Evolutionary conservation across 2,888 invertebrate genomes (phyloP).

Genomic region (Norana najaformis): DNA sequence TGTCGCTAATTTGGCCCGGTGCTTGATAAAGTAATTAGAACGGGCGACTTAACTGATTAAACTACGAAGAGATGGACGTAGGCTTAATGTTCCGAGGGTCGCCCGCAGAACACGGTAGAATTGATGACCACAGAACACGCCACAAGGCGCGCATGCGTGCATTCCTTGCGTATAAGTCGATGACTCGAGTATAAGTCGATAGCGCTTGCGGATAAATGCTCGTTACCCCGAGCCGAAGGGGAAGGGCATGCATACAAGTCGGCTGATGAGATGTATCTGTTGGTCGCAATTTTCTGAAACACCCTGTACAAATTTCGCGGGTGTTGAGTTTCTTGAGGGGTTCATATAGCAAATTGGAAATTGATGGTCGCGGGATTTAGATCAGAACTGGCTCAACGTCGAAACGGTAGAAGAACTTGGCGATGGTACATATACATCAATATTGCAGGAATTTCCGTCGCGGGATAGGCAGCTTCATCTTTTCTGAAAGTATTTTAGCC

Average conservation of each 20-base stretch:
- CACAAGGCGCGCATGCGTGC: not conserved
- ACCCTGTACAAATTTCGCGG: not conserved
- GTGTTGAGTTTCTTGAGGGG: not conserved
- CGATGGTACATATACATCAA: not conserved
- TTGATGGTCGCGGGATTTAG: not conserved
- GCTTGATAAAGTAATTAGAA: not conserved
- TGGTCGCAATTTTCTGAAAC: not conserved
- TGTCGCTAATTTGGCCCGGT: not conserved
- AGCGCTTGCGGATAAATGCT: too few relatives aligned
- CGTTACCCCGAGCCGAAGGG: too few relatives aligned
- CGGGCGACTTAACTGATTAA: not conserved
- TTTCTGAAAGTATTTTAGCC: too few relatives aligned
- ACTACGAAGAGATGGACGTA: not conserved
- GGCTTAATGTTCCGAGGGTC: not conserved
- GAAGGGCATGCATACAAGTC: too few relatives aligned
- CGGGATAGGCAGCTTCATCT: too few relatives aligned
- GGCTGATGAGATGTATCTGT: too few relatives aligned
- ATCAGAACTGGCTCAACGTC: not conserved
- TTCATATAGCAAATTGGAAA: constrained; percentile 5
- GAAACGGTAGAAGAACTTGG: not conserved
- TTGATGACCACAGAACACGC: not conserved
- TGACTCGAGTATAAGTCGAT: too few relatives aligned
- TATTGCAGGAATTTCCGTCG: too few relatives aligned
- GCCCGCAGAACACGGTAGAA: not conserved
- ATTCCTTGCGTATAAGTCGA: too few relatives aligned